These are phyloP conservation scores for Syngnathus rostellatus DNA, from an alignment of 2,797 vertebrate species.

Conservation along the genomic window DNA sequence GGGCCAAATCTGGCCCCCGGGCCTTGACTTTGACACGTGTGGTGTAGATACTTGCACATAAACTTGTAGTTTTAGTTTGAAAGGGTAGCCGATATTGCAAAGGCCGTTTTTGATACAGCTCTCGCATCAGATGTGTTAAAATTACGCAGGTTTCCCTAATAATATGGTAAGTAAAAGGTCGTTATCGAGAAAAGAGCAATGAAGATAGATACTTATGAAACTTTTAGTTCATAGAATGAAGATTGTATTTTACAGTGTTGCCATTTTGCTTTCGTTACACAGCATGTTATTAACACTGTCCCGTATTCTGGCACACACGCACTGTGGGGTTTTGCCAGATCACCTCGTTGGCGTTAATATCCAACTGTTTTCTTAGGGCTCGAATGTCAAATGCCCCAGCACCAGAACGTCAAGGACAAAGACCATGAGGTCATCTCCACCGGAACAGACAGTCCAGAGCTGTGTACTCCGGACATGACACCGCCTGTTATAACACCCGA, in stretches of 20 bases:
- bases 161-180: not conserved
- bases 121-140: not conserved
- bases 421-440: slow-evolving; percentile 88
- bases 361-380: slow-evolving; percentile 69
- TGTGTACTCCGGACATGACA: slow-evolving; percentile 82
- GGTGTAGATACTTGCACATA: no score
- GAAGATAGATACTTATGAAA: not conserved
- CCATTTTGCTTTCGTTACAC: slow-evolving; percentile 20
- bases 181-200: not conserved
- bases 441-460: slow-evolving; percentile 75
- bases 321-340: slow-evolving; percentile 26
- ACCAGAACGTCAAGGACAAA: slow-evolving; percentile 79
- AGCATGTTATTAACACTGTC: slow-evolving; percentile 20
- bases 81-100: no score
- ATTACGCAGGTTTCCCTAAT: not conserved
- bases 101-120: not conserved
- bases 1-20: no score
- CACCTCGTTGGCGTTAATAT: slow-evolving; percentile 31
- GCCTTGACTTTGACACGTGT: no score
- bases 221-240: not conserved
- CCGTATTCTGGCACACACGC: slow-evolving; percentile 11
- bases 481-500: slow-evolving; percentile 86
- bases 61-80: no score
- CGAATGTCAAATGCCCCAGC: slow-evolving; percentile 86
- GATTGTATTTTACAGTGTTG: slow-evolving; percentile 2